Evolutionary conservation across 2,113 vertebrate genomes (phyloP).

Genomic region (Alaudala cheleensis): DNA sequence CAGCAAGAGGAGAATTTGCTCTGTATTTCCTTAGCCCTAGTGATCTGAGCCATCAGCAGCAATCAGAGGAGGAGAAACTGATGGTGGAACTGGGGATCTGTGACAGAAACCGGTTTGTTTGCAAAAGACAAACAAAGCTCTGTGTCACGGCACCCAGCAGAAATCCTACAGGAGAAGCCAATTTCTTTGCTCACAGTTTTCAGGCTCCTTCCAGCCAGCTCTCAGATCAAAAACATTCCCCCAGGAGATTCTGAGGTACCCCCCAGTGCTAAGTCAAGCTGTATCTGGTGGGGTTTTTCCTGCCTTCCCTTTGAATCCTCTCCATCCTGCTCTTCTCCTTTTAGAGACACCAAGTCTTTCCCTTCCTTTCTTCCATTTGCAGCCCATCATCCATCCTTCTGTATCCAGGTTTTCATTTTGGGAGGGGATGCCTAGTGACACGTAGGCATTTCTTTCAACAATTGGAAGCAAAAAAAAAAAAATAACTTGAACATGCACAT

Average conservation of each 20-base stretch:
- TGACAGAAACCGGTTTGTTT: not conserved
- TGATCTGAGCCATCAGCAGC: not conserved
- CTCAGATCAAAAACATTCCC: not conserved
- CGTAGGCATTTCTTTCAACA: not conserved
- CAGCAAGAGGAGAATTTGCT: not conserved
- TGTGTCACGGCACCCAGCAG: not conserved
- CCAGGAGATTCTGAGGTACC: not conserved
- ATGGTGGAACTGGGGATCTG: not conserved
- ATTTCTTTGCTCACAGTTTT: not conserved
- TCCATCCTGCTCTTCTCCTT: not conserved
- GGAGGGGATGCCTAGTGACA: not conserved
- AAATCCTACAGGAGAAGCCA: not conserved
- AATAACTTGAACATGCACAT: not conserved
- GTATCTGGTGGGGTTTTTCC: not conserved
- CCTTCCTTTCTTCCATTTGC: not conserved
- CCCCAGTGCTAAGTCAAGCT: not conserved
- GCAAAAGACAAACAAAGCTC: not conserved
- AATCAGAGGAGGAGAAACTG: not conserved
- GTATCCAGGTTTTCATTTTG: not conserved
- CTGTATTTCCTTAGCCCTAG: not conserved
- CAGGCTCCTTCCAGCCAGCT: not conserved
- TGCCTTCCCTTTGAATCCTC: not conserved
- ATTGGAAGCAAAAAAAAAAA: not conserved
- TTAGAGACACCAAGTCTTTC: not conserved
- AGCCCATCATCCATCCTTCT: not conserved